Evolutionary conservation across 2,888 invertebrate species (phyloP).

Genomic region (Nematopogon swammerdamellus): DNA sequence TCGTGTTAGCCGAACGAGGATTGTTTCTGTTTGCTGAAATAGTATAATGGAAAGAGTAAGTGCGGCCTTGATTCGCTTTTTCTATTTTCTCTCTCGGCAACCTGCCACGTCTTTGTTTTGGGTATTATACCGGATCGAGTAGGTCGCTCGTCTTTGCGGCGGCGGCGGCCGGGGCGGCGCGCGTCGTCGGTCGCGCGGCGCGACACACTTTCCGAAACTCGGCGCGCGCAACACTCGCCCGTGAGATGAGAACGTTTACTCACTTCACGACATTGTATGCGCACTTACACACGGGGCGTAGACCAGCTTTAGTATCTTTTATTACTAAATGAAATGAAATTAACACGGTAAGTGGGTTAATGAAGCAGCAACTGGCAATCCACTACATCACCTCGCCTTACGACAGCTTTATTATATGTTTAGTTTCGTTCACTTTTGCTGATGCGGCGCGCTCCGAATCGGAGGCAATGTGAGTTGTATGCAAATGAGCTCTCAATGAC

Average conservation of each 20-base stretch:
- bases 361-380: slow-evolving; percentile 36
- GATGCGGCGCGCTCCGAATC: background rate
- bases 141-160: slow-evolving; percentile 11
- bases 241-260: background rate
- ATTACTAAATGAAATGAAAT: slow-evolving; percentile 21
- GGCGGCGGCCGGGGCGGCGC: slow-evolving; percentile 17
- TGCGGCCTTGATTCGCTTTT: background rate
- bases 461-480: background rate
- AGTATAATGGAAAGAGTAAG: background rate
- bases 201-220: background rate
- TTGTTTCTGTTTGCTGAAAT: background rate
- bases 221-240: background rate
- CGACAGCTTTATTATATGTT: background rate
- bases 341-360: slow-evolving; percentile 49
- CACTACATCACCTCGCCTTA: background rate
- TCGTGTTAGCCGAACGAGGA: background rate
- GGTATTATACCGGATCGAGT: slow-evolving; percentile 7
- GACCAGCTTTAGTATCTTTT: background rate
- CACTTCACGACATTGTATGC: background rate
- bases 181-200: background rate
- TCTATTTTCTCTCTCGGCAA: slow-evolving; percentile 18
- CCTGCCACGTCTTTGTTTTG: slow-evolving; percentile 41
- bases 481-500: background rate
- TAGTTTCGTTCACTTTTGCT: background rate
- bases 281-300: too few relatives aligned